Conservation (phyloP, 2,113 vertebrate species). For the Mirounga angustirostris region DNA sequence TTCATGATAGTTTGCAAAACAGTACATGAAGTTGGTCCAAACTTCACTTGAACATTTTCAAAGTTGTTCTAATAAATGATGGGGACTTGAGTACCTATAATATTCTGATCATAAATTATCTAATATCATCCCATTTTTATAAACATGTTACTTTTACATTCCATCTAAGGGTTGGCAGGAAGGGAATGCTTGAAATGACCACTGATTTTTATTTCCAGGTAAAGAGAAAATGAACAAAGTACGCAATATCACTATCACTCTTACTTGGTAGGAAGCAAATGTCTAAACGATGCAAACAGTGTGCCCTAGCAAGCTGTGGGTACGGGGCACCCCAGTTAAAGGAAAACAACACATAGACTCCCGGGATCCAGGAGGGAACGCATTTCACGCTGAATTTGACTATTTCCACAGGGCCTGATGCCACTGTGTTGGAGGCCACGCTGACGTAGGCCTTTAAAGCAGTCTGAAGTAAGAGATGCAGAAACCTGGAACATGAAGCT, state of each 20-base stretch:
- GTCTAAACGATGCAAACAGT: conserved; percentile 22
- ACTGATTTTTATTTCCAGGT: conserved; percentile 38
- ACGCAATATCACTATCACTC: background rate
- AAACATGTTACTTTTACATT: background rate
- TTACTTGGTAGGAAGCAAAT: conserved; percentile 11
- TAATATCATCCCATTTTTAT: conserved; percentile 23
- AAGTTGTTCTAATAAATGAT: conserved; percentile 1
- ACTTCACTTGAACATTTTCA: conserved; percentile 11
- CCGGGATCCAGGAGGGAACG: background rate
- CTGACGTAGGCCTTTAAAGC: background rate
- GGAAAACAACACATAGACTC: background rate
- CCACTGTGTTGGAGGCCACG: background rate
- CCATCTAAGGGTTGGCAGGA: background rate
- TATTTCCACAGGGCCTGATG: background rate
- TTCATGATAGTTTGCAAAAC: background rate
- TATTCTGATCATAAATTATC: background rate
- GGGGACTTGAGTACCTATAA: background rate
- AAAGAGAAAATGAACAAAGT: conserved; percentile 52
- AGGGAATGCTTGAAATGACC: background rate
- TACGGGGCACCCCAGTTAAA: background rate
- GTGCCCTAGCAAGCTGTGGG: background rate
- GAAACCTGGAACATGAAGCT: background rate
- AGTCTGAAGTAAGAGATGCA: background rate
- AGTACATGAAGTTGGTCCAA: background rate
- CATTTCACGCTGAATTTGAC: background rate